Conservation (phyloP, 2,888 invertebrate species). For the Nymphalis urticae region DNA sequence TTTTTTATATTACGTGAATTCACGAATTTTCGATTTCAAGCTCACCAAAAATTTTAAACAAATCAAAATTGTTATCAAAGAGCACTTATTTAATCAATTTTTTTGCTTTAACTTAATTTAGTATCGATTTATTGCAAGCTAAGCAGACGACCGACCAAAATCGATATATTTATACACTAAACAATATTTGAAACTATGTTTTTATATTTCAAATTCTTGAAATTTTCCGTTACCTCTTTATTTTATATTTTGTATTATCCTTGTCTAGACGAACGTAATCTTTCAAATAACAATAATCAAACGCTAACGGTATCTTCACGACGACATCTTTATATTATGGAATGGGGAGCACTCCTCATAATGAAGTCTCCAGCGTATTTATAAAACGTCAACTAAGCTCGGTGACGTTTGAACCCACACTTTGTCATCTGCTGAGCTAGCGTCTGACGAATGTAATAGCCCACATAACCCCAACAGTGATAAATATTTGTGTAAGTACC, state of each 20-base stretch:
- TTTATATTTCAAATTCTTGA: too few species aligned
- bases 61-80: too few species aligned
- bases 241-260: slow-evolving; percentile 1
- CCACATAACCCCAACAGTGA: background rate
- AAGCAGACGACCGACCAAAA: too few species aligned
- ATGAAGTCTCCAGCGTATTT: slow-evolving; percentile 43
- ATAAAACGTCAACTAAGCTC: slow-evolving; percentile 50
- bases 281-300: slow-evolving; percentile 31
- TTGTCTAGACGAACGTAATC: slow-evolving; percentile 28
- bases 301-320: slow-evolving; percentile 22
- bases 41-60: too few species aligned
- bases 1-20: too few species aligned
- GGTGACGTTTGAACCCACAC: slow-evolving; percentile 43
- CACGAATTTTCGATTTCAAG: too few species aligned
- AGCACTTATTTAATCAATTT: too few species aligned
- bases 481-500: slow-evolving; percentile 11
- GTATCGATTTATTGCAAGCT: too few species aligned
- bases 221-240: too few species aligned
- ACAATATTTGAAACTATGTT: too few species aligned
- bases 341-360: slow-evolving; percentile 37
- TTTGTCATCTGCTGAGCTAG: slow-evolving; percentile 47
- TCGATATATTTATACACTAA: too few species aligned
- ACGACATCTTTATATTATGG: slow-evolving; percentile 27
- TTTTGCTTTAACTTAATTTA: too few species aligned
- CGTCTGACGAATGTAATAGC: slow-evolving; percentile 42